These are phyloP conservation scores for Andrena cerasifolii DNA, from an alignment of 1,140 invertebrate genomes.

Conservation along the genomic window DNA sequence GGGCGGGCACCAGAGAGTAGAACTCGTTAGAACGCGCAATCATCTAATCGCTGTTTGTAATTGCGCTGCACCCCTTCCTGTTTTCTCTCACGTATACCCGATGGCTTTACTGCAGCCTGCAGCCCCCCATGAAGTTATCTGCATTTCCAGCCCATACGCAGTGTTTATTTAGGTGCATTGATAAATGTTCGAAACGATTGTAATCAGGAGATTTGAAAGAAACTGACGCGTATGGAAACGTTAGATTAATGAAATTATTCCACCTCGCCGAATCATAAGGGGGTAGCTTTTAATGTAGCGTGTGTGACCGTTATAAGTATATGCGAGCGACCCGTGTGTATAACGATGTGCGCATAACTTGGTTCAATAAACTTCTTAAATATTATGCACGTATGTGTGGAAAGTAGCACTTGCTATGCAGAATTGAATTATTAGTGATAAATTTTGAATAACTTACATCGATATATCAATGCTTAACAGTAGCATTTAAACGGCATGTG, in stretches of 20 bases:
- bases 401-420: background rate
- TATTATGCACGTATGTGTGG: background rate
- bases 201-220: no score
- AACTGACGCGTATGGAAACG: no score
- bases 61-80: background rate
- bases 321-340: background rate
- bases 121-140: background rate
- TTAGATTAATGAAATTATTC: conserved; percentile 24
- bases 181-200: no score
- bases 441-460: no score
- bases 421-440: no score
- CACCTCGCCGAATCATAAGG: background rate
- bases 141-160: no score
- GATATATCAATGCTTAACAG: no score
- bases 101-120: background rate
- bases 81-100: background rate
- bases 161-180: no score
- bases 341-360: background rate
- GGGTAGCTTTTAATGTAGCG: background rate
- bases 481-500: no score
- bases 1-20: no score
- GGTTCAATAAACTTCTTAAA: conserved; percentile 16
- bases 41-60: no score
- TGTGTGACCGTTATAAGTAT: conserved; percentile 10
- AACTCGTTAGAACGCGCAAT: no score